A percentile compares a stretch with the other conserved stretches of the same genome.
Conservation (phyloP, 2,888 invertebrate genomes). For the Aporophyla lueneburgensis region DNA sequence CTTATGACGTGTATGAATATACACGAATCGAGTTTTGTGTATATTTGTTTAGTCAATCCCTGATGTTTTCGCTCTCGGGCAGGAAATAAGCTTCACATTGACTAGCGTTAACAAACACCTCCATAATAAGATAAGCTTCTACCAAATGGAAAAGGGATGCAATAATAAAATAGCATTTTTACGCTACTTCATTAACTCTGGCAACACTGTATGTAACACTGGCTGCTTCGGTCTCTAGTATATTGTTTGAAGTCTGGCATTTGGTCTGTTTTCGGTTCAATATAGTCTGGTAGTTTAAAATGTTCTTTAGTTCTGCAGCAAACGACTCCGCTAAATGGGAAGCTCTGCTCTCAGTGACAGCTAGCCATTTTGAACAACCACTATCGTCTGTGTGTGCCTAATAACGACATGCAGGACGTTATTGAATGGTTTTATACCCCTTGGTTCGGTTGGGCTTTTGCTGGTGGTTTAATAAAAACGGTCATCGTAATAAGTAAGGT, state of each 20-base stretch:
- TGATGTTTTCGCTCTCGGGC: conserved; percentile 51
- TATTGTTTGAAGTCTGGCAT: conserved; percentile 22
- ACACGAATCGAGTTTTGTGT: conserved; percentile 65
- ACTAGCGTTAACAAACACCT: conserved; percentile 59
- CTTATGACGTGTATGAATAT: conserved; percentile 56
- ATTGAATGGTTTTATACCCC: conserved; percentile 4
- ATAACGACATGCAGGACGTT: conserved; percentile 4
- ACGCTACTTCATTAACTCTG: conserved; percentile 51
- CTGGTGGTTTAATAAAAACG: not conserved
- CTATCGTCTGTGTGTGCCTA: conserved; percentile 15
- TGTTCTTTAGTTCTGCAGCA: conserved; percentile 35
- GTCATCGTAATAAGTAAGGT: not conserved
- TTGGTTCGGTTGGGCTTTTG: not conserved
- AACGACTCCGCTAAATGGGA: conserved; percentile 53
- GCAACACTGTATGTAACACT: conserved; percentile 25
- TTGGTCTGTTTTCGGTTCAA: conserved; percentile 43
- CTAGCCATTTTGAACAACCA: conserved; percentile 65
- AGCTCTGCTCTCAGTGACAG: conserved; percentile 51
- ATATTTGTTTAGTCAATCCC: conserved; percentile 57
- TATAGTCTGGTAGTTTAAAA: conserved; percentile 43
- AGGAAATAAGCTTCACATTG: conserved; percentile 55
- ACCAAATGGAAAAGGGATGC: conserved; percentile 57
- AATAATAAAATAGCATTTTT: conserved; percentile 56
- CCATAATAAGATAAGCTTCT: conserved; percentile 60
- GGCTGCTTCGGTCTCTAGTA: conserved; percentile 21